Percentiles rank a stretch among this genome's conserved stretches.
Evolutionary conservation across 2,888 invertebrate genomes (phyloP).

Genomic region (Spialia ferax): DNA sequence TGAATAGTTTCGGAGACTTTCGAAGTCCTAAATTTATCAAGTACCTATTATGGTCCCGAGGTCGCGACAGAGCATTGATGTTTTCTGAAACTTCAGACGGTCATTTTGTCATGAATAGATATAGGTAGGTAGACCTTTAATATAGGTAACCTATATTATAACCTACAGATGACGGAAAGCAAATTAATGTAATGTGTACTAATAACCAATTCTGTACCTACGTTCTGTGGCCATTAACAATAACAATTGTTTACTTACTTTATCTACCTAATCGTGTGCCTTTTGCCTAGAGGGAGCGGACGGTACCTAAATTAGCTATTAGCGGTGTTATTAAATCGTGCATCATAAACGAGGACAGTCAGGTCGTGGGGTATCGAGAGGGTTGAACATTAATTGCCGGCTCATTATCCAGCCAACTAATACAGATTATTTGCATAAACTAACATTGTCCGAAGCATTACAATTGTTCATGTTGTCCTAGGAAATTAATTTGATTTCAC

Average conservation of each 20-base stretch:
- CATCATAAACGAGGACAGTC: constrained; percentile 27
- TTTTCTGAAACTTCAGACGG: no score
- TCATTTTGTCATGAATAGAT: no score
- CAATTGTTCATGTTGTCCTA: background rate
- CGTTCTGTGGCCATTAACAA: background rate
- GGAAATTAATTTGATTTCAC: constrained; percentile 1
- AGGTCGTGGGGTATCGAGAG: constrained; percentile 24
- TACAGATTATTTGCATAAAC: constrained; percentile 21
- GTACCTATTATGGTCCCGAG: no score
- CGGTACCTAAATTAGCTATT: constrained; percentile 31
- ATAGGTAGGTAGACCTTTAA: no score
- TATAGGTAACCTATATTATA: no score
- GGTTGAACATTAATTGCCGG: constrained; percentile 20
- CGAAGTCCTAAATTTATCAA: no score
- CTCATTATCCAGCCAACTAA: constrained; percentile 12
- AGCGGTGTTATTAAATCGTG: constrained; percentile 32
- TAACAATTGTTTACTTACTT: background rate
- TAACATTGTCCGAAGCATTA: constrained; percentile 14
- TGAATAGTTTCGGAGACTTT: no score
- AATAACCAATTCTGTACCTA: background rate
- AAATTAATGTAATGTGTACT: background rate
- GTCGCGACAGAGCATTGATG: no score
- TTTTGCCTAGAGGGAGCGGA: background rate
- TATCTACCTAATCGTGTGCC: constrained; percentile 1
- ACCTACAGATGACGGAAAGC: background rate